Base-by-base conservation (phyloP, 1,140 invertebrate genomes). In the Drosophila sturtevanti region DNA sequence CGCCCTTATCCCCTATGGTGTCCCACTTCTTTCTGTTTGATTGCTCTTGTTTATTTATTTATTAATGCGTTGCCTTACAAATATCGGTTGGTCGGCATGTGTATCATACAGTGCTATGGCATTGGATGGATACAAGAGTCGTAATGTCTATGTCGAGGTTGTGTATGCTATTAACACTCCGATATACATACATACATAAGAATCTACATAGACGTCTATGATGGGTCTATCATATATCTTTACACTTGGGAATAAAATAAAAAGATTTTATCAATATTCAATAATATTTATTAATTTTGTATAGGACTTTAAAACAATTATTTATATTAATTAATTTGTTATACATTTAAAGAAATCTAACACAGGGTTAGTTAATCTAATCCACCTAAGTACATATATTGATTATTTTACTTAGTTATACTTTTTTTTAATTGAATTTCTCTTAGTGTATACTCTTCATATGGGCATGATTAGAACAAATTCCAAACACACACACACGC, bases 11-110 rank as follows among this genome's bases (percentile, higher is more conserved):
- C 27, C 27, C 4, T 31, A 31, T 31, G 27, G 27, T 31, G 27
- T 31, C 7, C 27, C 7, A 31, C 27, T 35, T 18, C 16, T 24
- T 34, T 60, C 41, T 18, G 21, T 35, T n/a, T 51, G 34, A 63
- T 41, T 61, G 41, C 61, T 71, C 58, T 77, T 86, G 72, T 69
- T 75, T 74, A 86, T 78, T 80, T 85, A 72, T 86, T 87, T 80
- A 81, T 76, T 48, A 48, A 48, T 48, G 41, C 21, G 41, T 48
- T 48, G 41, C 41, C 44, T 54, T 74, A 48, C 62, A 56, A 72
- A 76, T 61, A 70, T 72, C 58, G 48, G 64, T 41, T 41, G 61
- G 54, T 76, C 64, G 60, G 60, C 70, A n/a, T n/a, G n/a, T n/a
- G n/a, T n/a, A n/a, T n/a, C n/a, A n/a, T n/a, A n/a, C n/a, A n/a